These are phyloP conservation scores for Catagonus wagneri DNA, from an alignment of 2,113 vertebrate genomes.

Conservation along the genomic window DNA sequence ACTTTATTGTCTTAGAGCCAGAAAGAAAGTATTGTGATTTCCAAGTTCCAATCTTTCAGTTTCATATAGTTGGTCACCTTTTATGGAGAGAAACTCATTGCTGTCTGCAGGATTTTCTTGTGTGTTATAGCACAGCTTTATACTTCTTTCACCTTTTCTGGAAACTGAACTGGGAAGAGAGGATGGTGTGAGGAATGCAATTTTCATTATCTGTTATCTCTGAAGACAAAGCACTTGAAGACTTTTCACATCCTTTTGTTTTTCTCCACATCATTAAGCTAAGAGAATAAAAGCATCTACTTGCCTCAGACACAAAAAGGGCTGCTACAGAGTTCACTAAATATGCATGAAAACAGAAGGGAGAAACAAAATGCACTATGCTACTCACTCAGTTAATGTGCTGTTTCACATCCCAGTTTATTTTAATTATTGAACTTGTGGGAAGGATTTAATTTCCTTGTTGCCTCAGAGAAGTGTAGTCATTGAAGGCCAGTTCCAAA, in stretches of 20 bases:
- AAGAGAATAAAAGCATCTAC: neutral
- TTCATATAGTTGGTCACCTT: neutral
- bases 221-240: slow-evolving; percentile 21
- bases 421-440: neutral
- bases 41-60: neutral
- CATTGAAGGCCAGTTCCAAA: neutral
- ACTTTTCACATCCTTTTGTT: slow-evolving; percentile 45
- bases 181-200: neutral
- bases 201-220: slow-evolving; percentile 11
- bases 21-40: neutral
- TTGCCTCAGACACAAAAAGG: slow-evolving; percentile 12
- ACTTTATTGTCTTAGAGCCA: neutral
- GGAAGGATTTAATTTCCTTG: slow-evolving; percentile 35
- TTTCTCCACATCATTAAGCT: slow-evolving; percentile 24
- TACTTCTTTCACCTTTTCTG: neutral
- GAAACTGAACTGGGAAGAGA: neutral
- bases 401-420: neutral
- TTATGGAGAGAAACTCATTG: neutral
- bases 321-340: neutral
- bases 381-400: neutral
- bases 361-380: neutral
- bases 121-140: neutral
- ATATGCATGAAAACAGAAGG: neutral
- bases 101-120: neutral
- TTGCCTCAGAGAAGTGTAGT: slow-evolving; percentile 34